Conservation (phyloP, 2,888 invertebrate genomes). For the Carterocephalus palaemon region DNA sequence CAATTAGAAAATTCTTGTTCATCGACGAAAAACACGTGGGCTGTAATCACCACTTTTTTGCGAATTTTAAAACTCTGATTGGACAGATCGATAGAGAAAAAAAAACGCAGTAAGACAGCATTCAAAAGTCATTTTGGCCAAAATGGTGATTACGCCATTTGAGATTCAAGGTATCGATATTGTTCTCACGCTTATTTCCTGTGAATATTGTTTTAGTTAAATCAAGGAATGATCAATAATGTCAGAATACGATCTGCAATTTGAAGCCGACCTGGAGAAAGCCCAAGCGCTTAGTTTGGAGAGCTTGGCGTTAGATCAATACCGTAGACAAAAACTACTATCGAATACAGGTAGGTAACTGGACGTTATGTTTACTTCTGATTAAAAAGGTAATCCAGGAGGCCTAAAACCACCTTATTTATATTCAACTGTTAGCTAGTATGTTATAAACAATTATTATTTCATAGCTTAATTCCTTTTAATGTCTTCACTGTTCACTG, state of each 20-base stretch:
- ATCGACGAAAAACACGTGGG: too few species aligned
- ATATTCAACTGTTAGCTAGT: background rate
- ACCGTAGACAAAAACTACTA: slow-evolving; percentile 83
- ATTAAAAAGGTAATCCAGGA: slow-evolving; percentile 43
- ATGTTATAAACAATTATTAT: too few species aligned
- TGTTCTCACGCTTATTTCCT: slow-evolving; percentile 57
- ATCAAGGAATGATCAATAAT: slow-evolving; percentile 53
- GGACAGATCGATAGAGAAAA: too few species aligned
- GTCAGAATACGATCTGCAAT: slow-evolving; percentile 88
- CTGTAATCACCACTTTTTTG: too few species aligned
- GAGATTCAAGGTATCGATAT: too few species aligned
- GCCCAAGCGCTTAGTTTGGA: slow-evolving; percentile 93
- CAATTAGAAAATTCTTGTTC: too few species aligned
- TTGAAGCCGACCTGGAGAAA: slow-evolving; percentile 91
- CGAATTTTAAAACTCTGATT: too few species aligned
- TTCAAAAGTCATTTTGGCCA: too few species aligned
- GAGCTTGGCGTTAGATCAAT: slow-evolving; percentile 90
- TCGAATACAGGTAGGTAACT: slow-evolving; percentile 67
- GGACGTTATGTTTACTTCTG: slow-evolving; percentile 57
- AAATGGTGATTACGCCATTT: too few species aligned
- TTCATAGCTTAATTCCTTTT: too few species aligned
- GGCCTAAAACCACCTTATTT: slow-evolving; percentile 17
- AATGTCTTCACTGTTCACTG: too few species aligned
- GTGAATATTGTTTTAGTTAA: slow-evolving; percentile 49
- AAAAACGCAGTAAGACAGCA: too few species aligned